Evolutionary conservation across 1,140 invertebrate genomes (phyloP).

Genomic region (Philotrypesis tridentata): DNA sequence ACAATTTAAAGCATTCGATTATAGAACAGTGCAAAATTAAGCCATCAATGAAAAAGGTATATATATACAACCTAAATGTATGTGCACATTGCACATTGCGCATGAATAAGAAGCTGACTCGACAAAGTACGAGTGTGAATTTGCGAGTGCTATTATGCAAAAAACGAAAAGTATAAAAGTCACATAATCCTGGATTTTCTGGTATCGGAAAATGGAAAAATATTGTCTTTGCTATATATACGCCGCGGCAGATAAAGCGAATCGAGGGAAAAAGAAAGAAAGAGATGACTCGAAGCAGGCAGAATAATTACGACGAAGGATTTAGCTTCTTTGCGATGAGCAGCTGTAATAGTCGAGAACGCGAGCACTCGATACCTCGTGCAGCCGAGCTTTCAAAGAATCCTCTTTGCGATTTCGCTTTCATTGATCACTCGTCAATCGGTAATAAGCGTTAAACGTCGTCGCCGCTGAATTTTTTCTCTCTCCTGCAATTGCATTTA

Average conservation of each 20-base stretch:
- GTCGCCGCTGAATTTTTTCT: neutral
- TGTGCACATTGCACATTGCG: no score
- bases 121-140: no score
- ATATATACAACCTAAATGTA: no score
- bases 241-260: neutral
- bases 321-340: conserved; percentile 38
- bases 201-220: conserved; percentile 43
- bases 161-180: conserved; percentile 33
- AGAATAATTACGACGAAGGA: conserved; percentile 39
- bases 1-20: no score
- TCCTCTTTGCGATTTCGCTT: neutral
- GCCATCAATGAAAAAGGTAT: no score
- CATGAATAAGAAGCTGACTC: no score
- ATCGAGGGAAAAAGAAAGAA: neutral
- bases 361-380: conserved; percentile 2
- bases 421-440: conserved; percentile 23
- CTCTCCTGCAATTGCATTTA: conserved; percentile 1
- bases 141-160: no score
- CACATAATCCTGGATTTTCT: conserved; percentile 30
- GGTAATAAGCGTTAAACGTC: conserved; percentile 38
- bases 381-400: conserved; percentile 18
- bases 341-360: conserved; percentile 38
- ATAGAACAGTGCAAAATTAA: no score
- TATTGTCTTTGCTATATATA: conserved; percentile 30
- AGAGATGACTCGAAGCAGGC: conserved; percentile 10